phyloP scores from a whole-genome alignment of 2,113 vertebrate genomes.

The Centropus bengalensis region DNA sequence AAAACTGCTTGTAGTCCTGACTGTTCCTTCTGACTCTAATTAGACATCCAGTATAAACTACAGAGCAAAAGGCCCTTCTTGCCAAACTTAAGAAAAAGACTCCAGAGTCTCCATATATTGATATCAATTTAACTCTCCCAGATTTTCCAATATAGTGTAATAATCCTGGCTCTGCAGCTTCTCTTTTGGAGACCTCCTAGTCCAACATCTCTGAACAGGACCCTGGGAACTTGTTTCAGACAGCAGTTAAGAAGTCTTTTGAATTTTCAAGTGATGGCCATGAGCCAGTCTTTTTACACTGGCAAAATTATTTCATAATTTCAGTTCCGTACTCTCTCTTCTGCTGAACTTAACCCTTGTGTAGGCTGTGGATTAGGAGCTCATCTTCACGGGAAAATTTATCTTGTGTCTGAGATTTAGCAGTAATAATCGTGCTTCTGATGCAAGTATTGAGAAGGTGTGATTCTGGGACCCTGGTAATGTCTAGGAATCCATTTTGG shows the following conservation, averaged over 20 bases:
- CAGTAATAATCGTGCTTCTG: background rate
- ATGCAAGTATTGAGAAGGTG: background rate
- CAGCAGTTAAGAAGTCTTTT: background rate
- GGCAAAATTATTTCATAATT: background rate
- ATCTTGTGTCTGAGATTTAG: background rate
- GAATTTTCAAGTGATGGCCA: background rate
- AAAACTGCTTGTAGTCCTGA: background rate
- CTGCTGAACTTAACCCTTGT: background rate
- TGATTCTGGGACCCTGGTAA: background rate
- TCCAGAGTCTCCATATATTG: background rate
- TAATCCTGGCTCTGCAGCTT: background rate
- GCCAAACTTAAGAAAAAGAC: background rate
- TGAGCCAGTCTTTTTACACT: background rate
- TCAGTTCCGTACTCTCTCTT: background rate
- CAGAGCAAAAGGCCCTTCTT: background rate
- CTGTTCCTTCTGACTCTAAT: background rate
- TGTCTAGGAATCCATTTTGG: background rate
- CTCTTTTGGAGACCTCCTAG: background rate
- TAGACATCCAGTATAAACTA: background rate
- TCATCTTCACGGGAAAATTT: background rate
- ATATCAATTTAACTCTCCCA: background rate
- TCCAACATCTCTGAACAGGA: background rate
- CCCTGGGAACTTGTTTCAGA: background rate
- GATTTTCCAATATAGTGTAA: background rate
- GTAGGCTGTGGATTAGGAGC: background rate